Evolutionary conservation across 1,140 invertebrate species (phyloP).

Genomic region (Drosophila dunni): DNA sequence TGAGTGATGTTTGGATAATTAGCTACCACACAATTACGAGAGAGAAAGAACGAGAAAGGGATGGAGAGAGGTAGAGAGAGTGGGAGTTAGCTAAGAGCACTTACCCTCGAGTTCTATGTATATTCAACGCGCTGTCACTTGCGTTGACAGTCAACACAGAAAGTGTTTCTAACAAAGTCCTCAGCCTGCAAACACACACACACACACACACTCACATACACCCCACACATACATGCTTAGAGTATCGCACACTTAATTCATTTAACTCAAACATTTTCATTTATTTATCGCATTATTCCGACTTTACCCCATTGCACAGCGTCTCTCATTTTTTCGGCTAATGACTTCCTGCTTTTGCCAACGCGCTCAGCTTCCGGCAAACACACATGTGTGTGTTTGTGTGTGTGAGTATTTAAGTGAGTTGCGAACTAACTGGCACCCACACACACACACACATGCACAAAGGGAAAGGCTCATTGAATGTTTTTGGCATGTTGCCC

Average conservation of each 20-base stretch:
- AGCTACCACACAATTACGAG: slow-evolving; percentile 60
- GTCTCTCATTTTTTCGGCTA: slow-evolving; percentile 53
- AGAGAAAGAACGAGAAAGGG: not conserved
- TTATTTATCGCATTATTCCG: slow-evolving; percentile 80
- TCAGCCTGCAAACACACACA: slow-evolving; percentile 28
- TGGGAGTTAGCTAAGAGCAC: slow-evolving; percentile 32
- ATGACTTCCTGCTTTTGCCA: slow-evolving; percentile 79
- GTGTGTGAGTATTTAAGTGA: slow-evolving; percentile 29
- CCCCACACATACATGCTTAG: slow-evolving; percentile 22
- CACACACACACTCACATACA: slow-evolving; percentile 9
- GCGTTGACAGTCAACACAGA: slow-evolving; percentile 74
- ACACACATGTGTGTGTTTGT: slow-evolving; percentile 36
- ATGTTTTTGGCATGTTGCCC: slow-evolving; percentile 82
- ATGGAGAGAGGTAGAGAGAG: not conserved
- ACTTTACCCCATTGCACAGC: slow-evolving; percentile 48
- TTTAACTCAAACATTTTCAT: slow-evolving; percentile 83
- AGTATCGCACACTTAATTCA: slow-evolving; percentile 80
- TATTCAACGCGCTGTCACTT: slow-evolving; percentile 68
- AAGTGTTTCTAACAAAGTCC: slow-evolving; percentile 77
- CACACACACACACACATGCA: slow-evolving; percentile 46
- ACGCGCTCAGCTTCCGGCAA: slow-evolving; percentile 67
- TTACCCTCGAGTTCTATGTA: slow-evolving; percentile 39
- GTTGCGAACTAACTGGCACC: slow-evolving; percentile 52
- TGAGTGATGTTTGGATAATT: slow-evolving; percentile 77
- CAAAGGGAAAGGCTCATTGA: slow-evolving; percentile 60